phyloP scores from a whole-genome alignment of 2,888 invertebrate genomes.

The Eustalomyia histrio region DNA sequence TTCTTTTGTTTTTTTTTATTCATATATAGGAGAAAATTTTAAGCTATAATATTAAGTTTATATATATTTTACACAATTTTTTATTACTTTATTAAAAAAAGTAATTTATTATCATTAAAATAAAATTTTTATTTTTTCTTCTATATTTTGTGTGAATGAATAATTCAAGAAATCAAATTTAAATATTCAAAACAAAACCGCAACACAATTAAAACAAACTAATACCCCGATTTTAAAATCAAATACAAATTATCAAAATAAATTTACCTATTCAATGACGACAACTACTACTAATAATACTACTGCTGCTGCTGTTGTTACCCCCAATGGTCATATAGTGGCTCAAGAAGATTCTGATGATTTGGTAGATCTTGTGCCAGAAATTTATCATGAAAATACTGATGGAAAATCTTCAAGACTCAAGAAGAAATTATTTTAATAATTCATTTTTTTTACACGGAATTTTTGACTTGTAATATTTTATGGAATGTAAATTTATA shows the following conservation, averaged over 20 bases:
- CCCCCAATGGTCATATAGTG: conserved; percentile 58
- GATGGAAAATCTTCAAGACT: conserved; percentile 21
- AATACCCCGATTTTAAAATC: conserved; percentile 17
- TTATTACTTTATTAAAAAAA: conserved; percentile 57
- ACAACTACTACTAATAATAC: not conserved
- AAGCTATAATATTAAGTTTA: conserved; percentile 54
- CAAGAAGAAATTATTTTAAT: conserved; percentile 55
- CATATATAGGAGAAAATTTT: conserved; percentile 52
- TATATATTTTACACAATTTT: conserved; percentile 36
- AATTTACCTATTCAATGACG: not conserved
- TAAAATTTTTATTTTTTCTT: conserved; percentile 26
- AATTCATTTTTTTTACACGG: not conserved
- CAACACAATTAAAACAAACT: conserved; percentile 4
- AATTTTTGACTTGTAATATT: not conserved
- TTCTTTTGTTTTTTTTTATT: conserved; percentile 32
- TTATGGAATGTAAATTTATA: not conserved
- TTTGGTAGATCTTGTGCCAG: not conserved
- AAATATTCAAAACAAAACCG: conserved; percentile 12
- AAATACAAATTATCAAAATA: not conserved
- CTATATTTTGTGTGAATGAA: conserved; percentile 18
- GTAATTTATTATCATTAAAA: conserved; percentile 17
- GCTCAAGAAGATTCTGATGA: conserved; percentile 52
- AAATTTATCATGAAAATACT: conserved; percentile 27
- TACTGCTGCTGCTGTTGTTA: conserved; percentile 36
- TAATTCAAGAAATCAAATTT: conserved; percentile 42